Base-by-base conservation (phyloP, 1,140 invertebrate species). In the Phenacoccus solenopsis region DNA sequence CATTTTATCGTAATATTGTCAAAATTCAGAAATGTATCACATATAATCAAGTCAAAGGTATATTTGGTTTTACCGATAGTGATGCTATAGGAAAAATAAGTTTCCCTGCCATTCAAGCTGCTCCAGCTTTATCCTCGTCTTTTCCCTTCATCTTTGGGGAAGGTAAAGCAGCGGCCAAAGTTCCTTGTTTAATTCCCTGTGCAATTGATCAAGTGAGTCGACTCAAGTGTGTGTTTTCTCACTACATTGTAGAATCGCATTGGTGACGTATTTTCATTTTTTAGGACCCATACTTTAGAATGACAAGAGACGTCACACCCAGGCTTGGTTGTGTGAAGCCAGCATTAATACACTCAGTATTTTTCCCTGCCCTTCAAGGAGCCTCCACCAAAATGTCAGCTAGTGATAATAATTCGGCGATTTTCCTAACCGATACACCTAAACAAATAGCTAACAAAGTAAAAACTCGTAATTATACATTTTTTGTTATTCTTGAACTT, bases 371-470 rank as follows among this genome's bases (percentile, higher is more conserved):
- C 0, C 78, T 99, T 22, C 94, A 98, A 82, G 97, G 97, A 0
- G 91, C 94, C 0, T 90, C 95, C 76, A 95, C 93, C 22, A 99
- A 99, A 83, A 99, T 99, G 97, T 97, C 94, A 30, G 93, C 96
- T 5, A 96, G 93, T 76, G 94, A 98, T 78, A 81, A 85, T 13
- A 98, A 94, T 77, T 91, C 95, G 0, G 95, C 96, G 0, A 93
- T 99, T 72, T 98, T 92, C 78, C 79, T 99, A 0, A 96, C 88
- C 28, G 97, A 99, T 76, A 96, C 94, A 0, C 81, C 94, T 0
- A 96, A 97, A 75, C 93, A 98, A 80, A 94, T 99, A 69, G 98
- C 98, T 79, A 96, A 91, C 78, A 99, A 98, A 85, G 87, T 90
- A 75, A 67, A n/a, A 59, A 59, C 4, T 9, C 21, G 25, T 64